A percentile compares a stretch with the other conserved stretches of the same genome.
These are phyloP conservation scores for Oscheius sp. DNA, from an alignment of 2,888 invertebrate genomes.

Conservation along the genomic window DNA sequence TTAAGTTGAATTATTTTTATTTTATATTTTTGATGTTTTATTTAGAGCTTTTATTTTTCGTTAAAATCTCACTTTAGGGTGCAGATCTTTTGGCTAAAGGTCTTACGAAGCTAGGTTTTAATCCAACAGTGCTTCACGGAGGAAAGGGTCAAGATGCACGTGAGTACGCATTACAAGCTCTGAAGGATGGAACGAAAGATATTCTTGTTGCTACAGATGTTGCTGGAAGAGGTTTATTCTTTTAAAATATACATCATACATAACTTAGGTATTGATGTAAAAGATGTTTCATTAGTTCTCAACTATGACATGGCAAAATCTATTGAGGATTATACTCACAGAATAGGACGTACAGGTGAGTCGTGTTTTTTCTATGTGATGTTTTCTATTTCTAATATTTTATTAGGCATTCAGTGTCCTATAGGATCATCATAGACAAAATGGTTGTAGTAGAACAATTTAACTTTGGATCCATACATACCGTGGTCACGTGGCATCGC, in stretches of 20 bases:
- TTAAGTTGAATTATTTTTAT: background rate
- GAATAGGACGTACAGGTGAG: slow-evolving; percentile 93
- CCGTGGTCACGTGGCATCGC: background rate
- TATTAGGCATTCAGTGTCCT: background rate
- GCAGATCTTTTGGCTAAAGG: slow-evolving; percentile 97
- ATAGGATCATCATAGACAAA: background rate
- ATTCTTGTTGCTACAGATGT: slow-evolving; percentile 99
- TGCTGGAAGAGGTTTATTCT: slow-evolving; percentile 82
- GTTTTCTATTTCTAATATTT: background rate
- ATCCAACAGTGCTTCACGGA: slow-evolving; percentile 95
- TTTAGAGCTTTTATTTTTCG: background rate
- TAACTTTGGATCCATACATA: no score
- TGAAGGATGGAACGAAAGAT: slow-evolving; percentile 94
- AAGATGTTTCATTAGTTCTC: slow-evolving; percentile 97
- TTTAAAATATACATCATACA: background rate
- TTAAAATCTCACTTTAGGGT: slow-evolving; percentile 74
- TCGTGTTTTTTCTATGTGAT: background rate
- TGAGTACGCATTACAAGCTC: slow-evolving; percentile 87
- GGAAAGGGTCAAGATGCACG: slow-evolving; percentile 87
- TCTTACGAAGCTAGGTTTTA: slow-evolving; percentile 93
- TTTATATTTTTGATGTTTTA: slow-evolving; percentile 2
- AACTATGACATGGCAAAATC: slow-evolving; percentile 99
- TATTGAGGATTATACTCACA: slow-evolving; percentile 84
- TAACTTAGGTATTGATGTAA: slow-evolving; percentile 91
- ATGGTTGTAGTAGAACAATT: background rate